Evolutionary conservation across 2,113 vertebrate genomes (phyloP).

Genomic region (Danionella cerebrum): DNA sequence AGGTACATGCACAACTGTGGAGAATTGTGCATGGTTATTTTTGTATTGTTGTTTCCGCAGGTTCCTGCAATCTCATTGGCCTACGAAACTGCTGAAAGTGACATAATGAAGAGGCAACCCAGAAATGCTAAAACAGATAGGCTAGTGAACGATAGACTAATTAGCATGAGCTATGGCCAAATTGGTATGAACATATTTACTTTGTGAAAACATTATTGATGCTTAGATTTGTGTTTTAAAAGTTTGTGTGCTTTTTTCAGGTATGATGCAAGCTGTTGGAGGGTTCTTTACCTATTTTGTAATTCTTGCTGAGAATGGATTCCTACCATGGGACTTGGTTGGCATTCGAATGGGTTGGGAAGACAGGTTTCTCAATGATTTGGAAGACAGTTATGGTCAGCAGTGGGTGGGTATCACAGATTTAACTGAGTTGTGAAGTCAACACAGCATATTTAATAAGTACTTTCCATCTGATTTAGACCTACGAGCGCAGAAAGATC

Average conservation of each 20-base stretch:
- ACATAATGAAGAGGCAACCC: conserved; percentile 95
- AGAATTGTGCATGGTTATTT: neutral
- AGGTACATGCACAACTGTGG: neutral
- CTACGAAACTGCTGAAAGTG: conserved; percentile 86
- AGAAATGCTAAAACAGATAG: conserved; percentile 82
- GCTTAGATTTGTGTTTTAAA: neutral
- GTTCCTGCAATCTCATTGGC: conserved; percentile 89
- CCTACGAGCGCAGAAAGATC: conserved; percentile 85
- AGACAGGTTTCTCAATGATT: conserved; percentile 66
- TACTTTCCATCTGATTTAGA: conserved; percentile 54
- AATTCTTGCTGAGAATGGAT: conserved; percentile 78
- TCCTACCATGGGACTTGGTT: conserved; percentile 64
- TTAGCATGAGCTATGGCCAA: conserved; percentile 89
- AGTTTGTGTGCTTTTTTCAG: conserved; percentile 3
- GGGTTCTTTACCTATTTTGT: conserved; percentile 81
- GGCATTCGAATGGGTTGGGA: conserved; percentile 75
- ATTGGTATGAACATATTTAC: conserved; percentile 61
- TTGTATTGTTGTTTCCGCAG: conserved; percentile 45
- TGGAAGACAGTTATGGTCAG: conserved; percentile 70
- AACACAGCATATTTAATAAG: neutral
- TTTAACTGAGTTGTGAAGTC: neutral
- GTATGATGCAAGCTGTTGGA: conserved; percentile 74
- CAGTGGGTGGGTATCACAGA: conserved; percentile 65
- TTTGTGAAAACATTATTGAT: neutral
- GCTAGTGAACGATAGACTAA: conserved; percentile 85